Base-by-base conservation (phyloP, 2,888 invertebrate species). In the Augiades crinisus region DNA sequence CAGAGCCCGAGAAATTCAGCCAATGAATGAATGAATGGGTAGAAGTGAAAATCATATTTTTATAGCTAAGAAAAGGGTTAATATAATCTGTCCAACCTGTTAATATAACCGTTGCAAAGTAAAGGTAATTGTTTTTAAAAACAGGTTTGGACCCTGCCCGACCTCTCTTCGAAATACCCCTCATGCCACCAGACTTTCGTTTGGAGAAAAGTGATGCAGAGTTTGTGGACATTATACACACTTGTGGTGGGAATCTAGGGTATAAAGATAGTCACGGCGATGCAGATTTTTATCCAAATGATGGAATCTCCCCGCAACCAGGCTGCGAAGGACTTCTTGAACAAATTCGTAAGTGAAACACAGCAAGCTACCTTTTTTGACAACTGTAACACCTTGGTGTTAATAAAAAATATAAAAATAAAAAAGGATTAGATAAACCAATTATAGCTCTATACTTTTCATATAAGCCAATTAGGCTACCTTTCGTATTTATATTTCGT, bases 211-310 rank as follows among this genome's bases (percentile, higher is more conserved):
- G 82, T 2, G 95, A 95, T 69, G 95, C 95, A 0, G 76, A 87
- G 14, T 95, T 94, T 65, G 95, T 94, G 1, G 95, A 95, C 68
- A 91, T 95, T 0, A 93, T 95, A 44, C 95, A 95, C 66, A 94
- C 94, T 0, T 92, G 93, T 61, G 92, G 91, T 0, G 95, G 94
- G 0, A 81, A 92, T 34, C 82, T 92, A 24, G 95, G 95, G 0
- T 91, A 92, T 58, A 64, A 68, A n/a, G 63, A 70, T 19, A 89
- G 94, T 3, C 85, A 93, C 12, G 95, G 95, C 0, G 92, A 94
- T 67, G 93, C 81, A 0, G 95, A 95, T 74, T 95, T 94, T 68
- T 95, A 93, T 78, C 95, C 95, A 0, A 95, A 95, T 69, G 91
- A 92, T 8, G 95, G 95, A 0, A 75, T 63, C 22, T 86, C 93